Evolutionary conservation across 2,113 vertebrate species (phyloP), one percentile per base, ranked within the genome.

Genomic region (Saccopteryx leptura): DNA sequence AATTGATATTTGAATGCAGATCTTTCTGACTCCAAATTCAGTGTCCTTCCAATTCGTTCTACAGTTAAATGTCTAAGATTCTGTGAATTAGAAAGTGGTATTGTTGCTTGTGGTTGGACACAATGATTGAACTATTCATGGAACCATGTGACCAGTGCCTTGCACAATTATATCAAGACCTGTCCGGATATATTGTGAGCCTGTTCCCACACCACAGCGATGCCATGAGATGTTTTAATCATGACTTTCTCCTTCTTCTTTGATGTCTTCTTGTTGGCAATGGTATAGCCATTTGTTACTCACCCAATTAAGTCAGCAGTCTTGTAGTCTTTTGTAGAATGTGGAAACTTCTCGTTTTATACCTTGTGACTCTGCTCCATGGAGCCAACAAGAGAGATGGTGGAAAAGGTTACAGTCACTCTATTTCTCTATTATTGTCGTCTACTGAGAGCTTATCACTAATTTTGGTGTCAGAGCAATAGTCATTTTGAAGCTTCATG

Each of bases 211-310:
- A 24, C 71, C 2, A 0, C 31, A 24, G 39, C 80, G 84, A 68
- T 58, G 31, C 66, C 76, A 21, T n/a, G 78, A 69, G 92, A 94
- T 96, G 95, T 94, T 96, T 96, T 97, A 69, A 93, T 98, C 39
- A 0, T 93, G 82, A 1, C 94, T 86, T 84, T 92, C 21, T 78
- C 94, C 17, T 88, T 12, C 31, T 83, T 17, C 23, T 91, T 60
- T 91, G 95, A 95, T 91, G 95, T 93, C 74, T 95, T 91, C 97
- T 95, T 94, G 33, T 95, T 96, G 93, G 61, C 96, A 97, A 15
- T 48, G 33, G 46, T 68, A 81, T 56, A 75, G 88, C 90, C 94
- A 86, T 48, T 96, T 98, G 79, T 91, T 97, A 93, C 3, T 58
- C 54, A 33, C 88, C 68, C 96, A 91, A 0, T 97, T 97, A 98